Evolutionary conservation across 2,888 invertebrate genomes (phyloP), one percentile per base, ranked within the genome.

Genomic region (Argyresthia goedartella): DNA sequence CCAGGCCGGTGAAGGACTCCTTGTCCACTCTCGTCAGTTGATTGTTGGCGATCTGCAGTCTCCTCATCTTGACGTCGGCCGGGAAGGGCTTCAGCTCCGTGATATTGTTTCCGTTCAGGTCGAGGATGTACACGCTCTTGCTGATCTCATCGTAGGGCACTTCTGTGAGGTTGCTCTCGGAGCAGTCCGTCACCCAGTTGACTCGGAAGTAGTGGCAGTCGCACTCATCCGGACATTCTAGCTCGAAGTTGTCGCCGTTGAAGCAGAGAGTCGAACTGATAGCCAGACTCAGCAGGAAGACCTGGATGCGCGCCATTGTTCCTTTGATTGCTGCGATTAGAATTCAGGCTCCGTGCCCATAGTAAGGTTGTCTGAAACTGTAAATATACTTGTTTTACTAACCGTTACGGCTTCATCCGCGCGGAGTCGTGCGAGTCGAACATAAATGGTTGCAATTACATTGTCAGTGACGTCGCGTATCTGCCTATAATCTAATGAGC

Each of bases 161-260:
- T 55, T 88, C 87, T 0, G 92, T 92, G 53, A 92, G 85, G 73
- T 92, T 92, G 75, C 91, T 92, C 63, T 92, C 91, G 0, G 92
- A 92, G 63, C 92, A 92, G 66, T 92, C 92, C 1, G 92, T 92
- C 62, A 92, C 92, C 92, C 92, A 92, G 77, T 92, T 92, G 64
- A 92, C 89, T 55, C 92, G 88, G 75, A 91, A 92, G 75, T 92
- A 92, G 80, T 92, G 91, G 65, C 92, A 92, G 66, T 92, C 91
- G 67, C 93, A 93, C 61, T 92, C 92, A 58, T 90, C 91, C 0
- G 92, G 93, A 60, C 93, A 92, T 66, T 91, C 91, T 64, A 91
- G 74, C 63, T 92, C 91, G 58, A 89, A 88, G 62, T 89, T 82
- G 61, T 91, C 91, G 51, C 91, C 90, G 61, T 91, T 90, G 61